Conservation (phyloP, 2,888 invertebrate species). For the Conistra vaccinii region DNA sequence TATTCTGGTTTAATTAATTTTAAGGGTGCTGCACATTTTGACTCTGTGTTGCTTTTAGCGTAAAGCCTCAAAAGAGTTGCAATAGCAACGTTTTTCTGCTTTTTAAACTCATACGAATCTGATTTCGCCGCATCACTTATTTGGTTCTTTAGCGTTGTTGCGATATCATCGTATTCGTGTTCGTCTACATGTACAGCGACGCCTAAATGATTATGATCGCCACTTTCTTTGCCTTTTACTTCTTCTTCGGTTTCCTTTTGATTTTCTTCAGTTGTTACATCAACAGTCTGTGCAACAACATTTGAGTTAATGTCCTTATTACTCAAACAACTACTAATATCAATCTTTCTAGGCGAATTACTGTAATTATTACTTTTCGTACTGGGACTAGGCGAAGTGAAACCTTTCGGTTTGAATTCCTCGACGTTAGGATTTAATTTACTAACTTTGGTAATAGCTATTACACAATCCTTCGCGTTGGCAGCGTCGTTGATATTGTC, state of each 20-base stretch:
- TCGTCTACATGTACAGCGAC: slow-evolving; percentile 20
- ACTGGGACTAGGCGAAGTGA: slow-evolving; percentile 20
- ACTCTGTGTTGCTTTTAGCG: slow-evolving; percentile 51
- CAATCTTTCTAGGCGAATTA: not conserved
- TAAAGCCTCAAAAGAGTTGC: slow-evolving; percentile 76
- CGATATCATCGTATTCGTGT: slow-evolving; percentile 59
- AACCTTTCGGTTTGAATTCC: slow-evolving; percentile 75
- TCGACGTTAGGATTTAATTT: slow-evolving; percentile 79
- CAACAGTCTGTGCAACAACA: slow-evolving; percentile 41
- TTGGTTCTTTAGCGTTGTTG: slow-evolving; percentile 70
- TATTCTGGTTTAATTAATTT: slow-evolving; percentile 77
- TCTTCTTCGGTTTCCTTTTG: slow-evolving; percentile 11
- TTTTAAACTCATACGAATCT: slow-evolving; percentile 69
- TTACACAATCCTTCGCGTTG: slow-evolving; percentile 23
- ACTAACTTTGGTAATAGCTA: slow-evolving; percentile 68
- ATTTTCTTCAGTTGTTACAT: slow-evolving; percentile 4
- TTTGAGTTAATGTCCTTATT: slow-evolving; percentile 19
- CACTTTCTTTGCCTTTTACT: slow-evolving; percentile 4
- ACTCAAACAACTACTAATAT: not conserved
- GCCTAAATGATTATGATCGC: not conserved
- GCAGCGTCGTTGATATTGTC: slow-evolving; percentile 3
- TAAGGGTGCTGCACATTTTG: slow-evolving; percentile 44
- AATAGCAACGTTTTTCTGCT: slow-evolving; percentile 79
- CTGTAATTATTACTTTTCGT: not conserved
- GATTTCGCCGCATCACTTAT: slow-evolving; percentile 71